These are phyloP conservation scores for Albula glossodonta DNA, from an alignment of 2,113 vertebrate species.

Conservation along the genomic window DNA sequence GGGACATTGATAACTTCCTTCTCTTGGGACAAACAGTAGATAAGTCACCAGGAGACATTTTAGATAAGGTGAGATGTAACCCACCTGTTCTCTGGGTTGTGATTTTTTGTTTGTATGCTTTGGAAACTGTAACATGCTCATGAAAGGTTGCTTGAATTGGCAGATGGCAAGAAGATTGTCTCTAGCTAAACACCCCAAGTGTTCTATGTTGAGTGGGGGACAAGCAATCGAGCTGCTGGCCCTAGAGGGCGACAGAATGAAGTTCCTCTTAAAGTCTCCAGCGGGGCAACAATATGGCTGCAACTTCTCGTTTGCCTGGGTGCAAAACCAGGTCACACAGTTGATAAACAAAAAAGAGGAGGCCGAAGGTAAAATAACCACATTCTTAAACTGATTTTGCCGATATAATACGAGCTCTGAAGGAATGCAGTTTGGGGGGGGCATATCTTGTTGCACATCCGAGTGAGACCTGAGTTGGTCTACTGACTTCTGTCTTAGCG, in stretches of 20 bases:
- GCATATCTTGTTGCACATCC: no score
- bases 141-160: constrained; percentile 12
- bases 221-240: constrained; percentile 87
- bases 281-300: constrained; percentile 79
- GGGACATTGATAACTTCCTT: constrained; percentile 86
- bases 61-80: constrained; percentile 83
- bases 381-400: no score
- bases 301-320: constrained; percentile 89
- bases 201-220: constrained; percentile 81
- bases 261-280: constrained; percentile 71
- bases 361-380: constrained; percentile 80
- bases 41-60: constrained; percentile 84
- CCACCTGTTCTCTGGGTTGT: not conserved
- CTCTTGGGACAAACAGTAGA: constrained; percentile 85
- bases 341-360: constrained; percentile 75
- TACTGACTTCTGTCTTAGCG: no score
- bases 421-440: no score
- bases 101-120: not conserved
- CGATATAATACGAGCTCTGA: no score
- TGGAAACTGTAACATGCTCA: not conserved
- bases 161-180: constrained; percentile 90
- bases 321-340: constrained; percentile 69
- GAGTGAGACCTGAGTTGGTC: no score
- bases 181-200: constrained; percentile 78
- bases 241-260: constrained; percentile 65